Conservation (phyloP, 2,113 vertebrate species). For the Chamaetylas fuelleborni region DNA sequence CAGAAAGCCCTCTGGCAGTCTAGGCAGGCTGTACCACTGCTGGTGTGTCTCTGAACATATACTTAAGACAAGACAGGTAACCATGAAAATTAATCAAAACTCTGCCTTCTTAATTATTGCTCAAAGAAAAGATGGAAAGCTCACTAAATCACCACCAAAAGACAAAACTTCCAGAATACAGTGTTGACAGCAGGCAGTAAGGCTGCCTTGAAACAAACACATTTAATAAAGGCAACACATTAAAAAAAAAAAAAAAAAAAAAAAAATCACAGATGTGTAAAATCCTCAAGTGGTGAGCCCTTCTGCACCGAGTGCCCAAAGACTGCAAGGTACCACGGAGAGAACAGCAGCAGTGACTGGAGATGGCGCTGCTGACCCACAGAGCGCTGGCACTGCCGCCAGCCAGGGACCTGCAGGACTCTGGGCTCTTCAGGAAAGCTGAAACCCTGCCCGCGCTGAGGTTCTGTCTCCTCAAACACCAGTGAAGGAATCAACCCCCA, state of each 20-base stretch:
- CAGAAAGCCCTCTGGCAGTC: not conserved
- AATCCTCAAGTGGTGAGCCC: not conserved
- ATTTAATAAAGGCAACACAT: conserved; percentile 45
- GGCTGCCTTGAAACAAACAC: conserved; percentile 22
- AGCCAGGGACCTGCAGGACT: not conserved
- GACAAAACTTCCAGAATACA: not conserved
- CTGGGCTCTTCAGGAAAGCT: not conserved
- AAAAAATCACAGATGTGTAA: not conserved
- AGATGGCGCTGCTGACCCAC: conserved; percentile 40
- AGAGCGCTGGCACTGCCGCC: not conserved
- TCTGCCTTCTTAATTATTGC: conserved; percentile 1
- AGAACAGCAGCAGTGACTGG: not conserved
- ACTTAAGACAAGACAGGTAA: not conserved
- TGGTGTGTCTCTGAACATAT: not conserved
- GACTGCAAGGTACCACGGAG: not conserved
- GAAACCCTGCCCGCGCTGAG: not conserved
- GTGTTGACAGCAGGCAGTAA: not conserved
- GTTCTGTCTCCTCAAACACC: not conserved
- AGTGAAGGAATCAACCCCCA: not conserved
- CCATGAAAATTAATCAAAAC: not conserved
- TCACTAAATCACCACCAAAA: not conserved
- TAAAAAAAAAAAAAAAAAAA: not conserved
- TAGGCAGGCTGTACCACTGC: not conserved
- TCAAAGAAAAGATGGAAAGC: not conserved
- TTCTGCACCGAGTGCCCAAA: not conserved